phyloP scores from a whole-genome alignment of 2,113 vertebrate species.

The Python bivittatus region DNA sequence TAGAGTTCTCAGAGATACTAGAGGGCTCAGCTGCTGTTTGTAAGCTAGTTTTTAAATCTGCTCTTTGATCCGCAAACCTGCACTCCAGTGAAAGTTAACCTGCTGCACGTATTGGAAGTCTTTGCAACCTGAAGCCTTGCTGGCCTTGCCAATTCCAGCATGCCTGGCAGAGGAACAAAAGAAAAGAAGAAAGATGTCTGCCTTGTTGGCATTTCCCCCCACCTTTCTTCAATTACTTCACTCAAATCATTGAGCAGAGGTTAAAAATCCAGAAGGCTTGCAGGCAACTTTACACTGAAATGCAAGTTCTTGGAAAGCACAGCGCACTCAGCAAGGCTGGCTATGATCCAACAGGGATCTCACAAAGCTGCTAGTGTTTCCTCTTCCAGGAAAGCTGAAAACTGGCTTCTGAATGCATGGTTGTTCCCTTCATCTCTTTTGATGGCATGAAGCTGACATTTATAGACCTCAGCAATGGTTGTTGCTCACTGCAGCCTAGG shows the following conservation, averaged over 20 bases:
- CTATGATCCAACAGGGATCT: background rate
- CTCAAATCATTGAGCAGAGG: background rate
- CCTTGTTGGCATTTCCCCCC: background rate
- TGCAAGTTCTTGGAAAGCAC: conserved; percentile 49
- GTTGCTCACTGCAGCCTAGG: background rate
- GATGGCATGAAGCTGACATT: conserved; percentile 21
- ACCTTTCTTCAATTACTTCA: background rate
- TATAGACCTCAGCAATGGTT: background rate
- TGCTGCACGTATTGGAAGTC: background rate
- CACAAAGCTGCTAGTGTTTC: conserved; percentile 39
- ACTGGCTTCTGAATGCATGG: conserved; percentile 34
- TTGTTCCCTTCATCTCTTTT: conserved; percentile 38
- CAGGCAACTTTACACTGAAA: conserved; percentile 33
- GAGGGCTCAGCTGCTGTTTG: background rate
- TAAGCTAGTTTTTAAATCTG: background rate
- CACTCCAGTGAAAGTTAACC: background rate
- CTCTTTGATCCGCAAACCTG: background rate
- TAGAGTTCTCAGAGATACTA: too few species aligned
- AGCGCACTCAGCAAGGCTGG: conserved; percentile 30
- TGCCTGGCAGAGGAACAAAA: background rate
- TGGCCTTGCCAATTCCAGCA: background rate
- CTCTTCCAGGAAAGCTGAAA: conserved; percentile 47
- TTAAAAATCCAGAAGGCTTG: conserved; percentile 18
- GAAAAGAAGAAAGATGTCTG: background rate
- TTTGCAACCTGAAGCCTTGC: conserved; percentile 14